Evolutionary conservation across 2,888 invertebrate genomes (phyloP).

Genomic region (Keiferia lycopersicella): DNA sequence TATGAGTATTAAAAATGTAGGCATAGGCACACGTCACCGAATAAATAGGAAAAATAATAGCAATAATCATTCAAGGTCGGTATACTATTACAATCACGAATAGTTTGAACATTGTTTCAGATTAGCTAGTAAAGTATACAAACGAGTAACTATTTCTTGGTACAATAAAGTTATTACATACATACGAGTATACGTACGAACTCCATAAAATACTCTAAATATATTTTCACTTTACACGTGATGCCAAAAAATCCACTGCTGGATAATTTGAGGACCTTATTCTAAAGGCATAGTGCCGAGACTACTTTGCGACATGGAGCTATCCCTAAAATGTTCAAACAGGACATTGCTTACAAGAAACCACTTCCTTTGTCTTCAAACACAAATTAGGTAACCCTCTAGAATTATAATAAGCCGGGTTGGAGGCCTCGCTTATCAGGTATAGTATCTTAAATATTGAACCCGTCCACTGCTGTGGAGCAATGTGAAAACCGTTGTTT

Average conservation of each 20-base stretch:
- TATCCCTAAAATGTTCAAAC: constrained; percentile 52
- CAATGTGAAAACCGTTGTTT: constrained; percentile 3
- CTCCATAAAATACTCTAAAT: not conserved
- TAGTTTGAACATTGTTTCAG: too few species aligned
- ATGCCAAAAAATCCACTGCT: not conserved
- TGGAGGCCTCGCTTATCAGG: constrained; percentile 37
- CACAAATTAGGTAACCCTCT: constrained; percentile 65
- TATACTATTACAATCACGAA: not conserved
- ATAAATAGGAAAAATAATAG: not conserved
- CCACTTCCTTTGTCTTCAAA: constrained; percentile 69
- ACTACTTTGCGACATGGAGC: constrained; percentile 34
- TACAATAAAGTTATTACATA: too few species aligned
- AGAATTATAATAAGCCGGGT: constrained; percentile 66
- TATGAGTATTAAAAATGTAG: not conserved
- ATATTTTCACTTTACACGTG: not conserved
- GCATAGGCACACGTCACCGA: not conserved
- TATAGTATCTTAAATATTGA: constrained; percentile 36
- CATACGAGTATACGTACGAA: too few species aligned
- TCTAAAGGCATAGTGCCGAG: constrained; percentile 22
- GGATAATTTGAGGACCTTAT: constrained; percentile 23
- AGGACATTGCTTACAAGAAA: constrained; percentile 58
- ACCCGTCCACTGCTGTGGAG: constrained; percentile 23
- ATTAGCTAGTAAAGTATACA: too few species aligned
- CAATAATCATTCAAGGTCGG: not conserved
- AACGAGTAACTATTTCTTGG: too few species aligned